Evolutionary conservation across 2,113 vertebrate genomes (phyloP), one percentile per base, ranked within the genome.

Genomic region (Petrocephalus microphthalmus): DNA sequence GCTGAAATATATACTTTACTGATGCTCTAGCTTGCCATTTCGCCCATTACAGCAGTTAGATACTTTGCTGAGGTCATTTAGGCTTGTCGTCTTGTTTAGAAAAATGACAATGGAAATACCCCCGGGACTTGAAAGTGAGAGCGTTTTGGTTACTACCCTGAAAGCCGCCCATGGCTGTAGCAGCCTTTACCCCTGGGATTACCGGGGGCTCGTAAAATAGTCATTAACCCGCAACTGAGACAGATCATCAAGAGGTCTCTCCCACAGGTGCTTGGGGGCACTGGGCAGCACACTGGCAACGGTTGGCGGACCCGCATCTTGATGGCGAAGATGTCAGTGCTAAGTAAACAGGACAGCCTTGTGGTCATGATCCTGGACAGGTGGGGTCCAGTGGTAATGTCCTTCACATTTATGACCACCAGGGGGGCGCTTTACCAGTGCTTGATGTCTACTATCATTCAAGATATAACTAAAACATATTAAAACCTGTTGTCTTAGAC

Each of bases 241-340:
- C 11, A 74, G 67, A 74, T 17, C 29, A 74, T 29, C 10, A 37
- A 15, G 67, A 37, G 4, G 29, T 90, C n/a, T 88, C 81, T 29
- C 52, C 88, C 51, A 60, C 87, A 99, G 98, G 96, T 99, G 74
- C 93, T 99, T 92, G 98, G 98, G 98, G 1, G 95, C 96, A 13
- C 94, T 96, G 54, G 93, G 96, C 10, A 92, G n/a, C 96, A 96
- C 10, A 98, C 99, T 78, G 98, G 98, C 0, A 97, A 97, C 86
- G 97, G 98, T 29, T 97, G 99, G 90, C 99, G 98, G 92, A 97
- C 99, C 87, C 95, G 97, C 82, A 93, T 99, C 90, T 94, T 99
- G 94, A 99, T 98, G 90, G 96, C 97, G 92, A 95, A 93, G 91
- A 95, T 99, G 95, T 92, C 93, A 88, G 92, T 88, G 17, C 92